These are phyloP conservation scores for Hypanus sabinus DNA, from an alignment of 2,113 vertebrate genomes.

Conservation along the genomic window DNA sequence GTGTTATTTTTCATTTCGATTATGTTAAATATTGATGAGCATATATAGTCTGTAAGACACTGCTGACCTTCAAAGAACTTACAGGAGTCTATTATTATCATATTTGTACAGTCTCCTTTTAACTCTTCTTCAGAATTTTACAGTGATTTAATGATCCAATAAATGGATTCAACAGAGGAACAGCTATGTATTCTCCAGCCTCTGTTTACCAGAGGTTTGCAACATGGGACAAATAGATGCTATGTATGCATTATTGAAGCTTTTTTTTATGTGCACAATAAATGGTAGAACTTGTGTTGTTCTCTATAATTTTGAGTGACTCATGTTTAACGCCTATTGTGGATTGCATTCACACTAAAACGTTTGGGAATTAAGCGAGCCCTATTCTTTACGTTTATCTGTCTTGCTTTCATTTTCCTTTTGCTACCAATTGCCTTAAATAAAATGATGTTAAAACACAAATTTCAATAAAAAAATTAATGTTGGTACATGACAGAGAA, in stretches of 20 bases:
- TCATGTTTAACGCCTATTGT: neutral
- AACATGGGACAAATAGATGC: neutral
- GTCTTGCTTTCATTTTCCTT: neutral
- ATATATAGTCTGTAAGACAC: conserved; percentile 47
- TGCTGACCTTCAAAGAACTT: conserved; percentile 56
- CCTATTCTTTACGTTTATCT: neutral
- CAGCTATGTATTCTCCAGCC: conserved; percentile 19
- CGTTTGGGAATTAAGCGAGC: neutral
- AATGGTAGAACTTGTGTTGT: neutral
- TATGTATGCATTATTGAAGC: conserved; percentile 27
- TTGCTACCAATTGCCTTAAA: neutral
- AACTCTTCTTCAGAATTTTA: conserved; percentile 49
- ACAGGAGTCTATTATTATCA: conserved; percentile 54
- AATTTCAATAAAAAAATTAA: conserved; percentile 42
- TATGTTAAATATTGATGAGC: conserved; percentile 62
- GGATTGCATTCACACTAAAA: conserved; percentile 3
- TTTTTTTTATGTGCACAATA: conserved; percentile 16
- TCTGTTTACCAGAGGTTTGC: conserved; percentile 13
- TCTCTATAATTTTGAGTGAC: conserved; percentile 24
- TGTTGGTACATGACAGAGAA: conserved; percentile 45
- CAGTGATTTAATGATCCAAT: conserved; percentile 64
- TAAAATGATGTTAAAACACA: neutral
- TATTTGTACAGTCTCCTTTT: conserved; percentile 54
- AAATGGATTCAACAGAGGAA: conserved; percentile 52
- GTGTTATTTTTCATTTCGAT: conserved; percentile 59